These are phyloP conservation scores for Antheraea assamensis DNA, from an alignment of 2,888 invertebrate genomes.

Conservation along the genomic window DNA sequence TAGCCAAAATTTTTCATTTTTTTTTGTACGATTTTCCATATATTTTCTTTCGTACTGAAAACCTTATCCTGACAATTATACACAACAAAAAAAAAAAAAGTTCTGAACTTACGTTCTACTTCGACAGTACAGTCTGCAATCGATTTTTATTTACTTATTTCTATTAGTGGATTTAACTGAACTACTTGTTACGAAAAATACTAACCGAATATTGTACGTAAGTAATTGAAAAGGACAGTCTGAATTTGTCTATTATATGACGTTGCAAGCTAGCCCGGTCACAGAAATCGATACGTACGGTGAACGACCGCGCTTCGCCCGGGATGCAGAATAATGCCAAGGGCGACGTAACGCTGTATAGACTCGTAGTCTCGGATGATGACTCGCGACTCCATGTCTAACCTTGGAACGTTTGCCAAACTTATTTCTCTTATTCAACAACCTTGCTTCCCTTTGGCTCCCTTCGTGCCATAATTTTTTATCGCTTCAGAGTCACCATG, in stretches of 20 bases:
- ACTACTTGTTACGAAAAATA: neutral
- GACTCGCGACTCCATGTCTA: conserved; percentile 6
- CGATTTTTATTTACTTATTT: no score
- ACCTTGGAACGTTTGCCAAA: conserved; percentile 10
- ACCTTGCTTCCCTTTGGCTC: neutral
- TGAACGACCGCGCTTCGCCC: conserved; percentile 46
- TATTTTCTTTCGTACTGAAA: no score
- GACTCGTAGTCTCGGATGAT: conserved; percentile 1
- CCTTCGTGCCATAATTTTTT: neutral
- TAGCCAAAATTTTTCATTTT: no score
- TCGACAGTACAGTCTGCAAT: no score
- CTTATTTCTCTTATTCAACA: neutral
- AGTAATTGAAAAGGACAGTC: neutral
- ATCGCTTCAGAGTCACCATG: neutral
- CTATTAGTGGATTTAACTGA: no score
- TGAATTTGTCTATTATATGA: conserved; percentile 32
- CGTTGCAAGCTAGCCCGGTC: conserved; percentile 35
- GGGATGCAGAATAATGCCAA: conserved; percentile 50
- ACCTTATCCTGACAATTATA: no score
- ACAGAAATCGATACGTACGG: conserved; percentile 47
- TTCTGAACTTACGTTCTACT: no score
- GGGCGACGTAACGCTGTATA: conserved; percentile 33
- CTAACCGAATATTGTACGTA: neutral
- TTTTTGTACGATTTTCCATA: no score
- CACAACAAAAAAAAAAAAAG: no score